These are phyloP conservation scores for Cephonodes hylas DNA, from an alignment of 2,888 invertebrate genomes.

Conservation along the genomic window DNA sequence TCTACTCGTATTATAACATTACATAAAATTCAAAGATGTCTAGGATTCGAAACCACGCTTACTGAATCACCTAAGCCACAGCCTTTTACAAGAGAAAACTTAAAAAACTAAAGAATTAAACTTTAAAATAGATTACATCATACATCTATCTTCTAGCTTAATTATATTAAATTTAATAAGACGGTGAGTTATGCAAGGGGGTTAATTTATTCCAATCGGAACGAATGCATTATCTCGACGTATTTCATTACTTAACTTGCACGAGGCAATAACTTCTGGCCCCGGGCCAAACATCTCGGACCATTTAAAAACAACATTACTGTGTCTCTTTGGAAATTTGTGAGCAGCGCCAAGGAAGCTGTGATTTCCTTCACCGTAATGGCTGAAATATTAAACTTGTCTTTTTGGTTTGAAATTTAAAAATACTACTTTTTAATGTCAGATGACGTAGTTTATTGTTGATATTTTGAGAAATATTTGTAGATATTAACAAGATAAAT, in stretches of 20 bases:
- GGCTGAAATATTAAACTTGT: neutral
- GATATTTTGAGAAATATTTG: too few species aligned
- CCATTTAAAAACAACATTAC: conserved; percentile 7
- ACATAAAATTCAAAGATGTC: too few species aligned
- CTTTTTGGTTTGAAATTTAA: neutral
- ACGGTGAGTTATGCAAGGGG: neutral
- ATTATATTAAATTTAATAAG: neutral
- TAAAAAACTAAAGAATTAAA: too few species aligned
- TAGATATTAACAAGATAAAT: too few species aligned
- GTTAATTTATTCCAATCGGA: neutral
- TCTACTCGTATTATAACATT: too few species aligned
- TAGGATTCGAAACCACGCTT: too few species aligned
- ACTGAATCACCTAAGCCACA: too few species aligned
- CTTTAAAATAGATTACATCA: too few species aligned
- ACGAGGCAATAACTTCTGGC: neutral
- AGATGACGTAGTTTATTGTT: neutral
- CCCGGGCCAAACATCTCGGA: neutral
- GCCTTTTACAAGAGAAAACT: too few species aligned
- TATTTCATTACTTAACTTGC: conserved; percentile 1
- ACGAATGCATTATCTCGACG: neutral
- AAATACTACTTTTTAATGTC: neutral
- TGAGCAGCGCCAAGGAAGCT: conserved; percentile 1
- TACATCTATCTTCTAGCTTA: too few species aligned
- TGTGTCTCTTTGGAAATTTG: neutral
- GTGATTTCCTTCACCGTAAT: conserved; percentile 1